phyloP scores from a whole-genome alignment of 2,888 invertebrate species.

The Sycophila texana region DNA sequence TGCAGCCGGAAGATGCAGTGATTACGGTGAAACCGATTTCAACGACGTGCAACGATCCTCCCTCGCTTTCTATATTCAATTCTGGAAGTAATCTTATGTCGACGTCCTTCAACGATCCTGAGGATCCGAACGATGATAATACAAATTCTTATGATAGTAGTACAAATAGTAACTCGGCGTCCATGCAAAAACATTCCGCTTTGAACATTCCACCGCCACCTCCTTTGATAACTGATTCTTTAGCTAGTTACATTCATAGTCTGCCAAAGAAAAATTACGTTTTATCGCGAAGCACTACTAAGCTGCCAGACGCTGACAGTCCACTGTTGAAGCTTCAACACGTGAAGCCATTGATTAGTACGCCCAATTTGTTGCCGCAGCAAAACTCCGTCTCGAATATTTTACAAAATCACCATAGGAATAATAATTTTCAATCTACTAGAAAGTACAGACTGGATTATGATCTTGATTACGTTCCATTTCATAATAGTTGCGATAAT shows the following conservation, averaged over 20 bases:
- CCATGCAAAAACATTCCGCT: slow-evolving; percentile 61
- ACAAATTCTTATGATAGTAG: slow-evolving; percentile 57
- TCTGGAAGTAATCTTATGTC: slow-evolving; percentile 66
- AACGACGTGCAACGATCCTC: slow-evolving; percentile 38
- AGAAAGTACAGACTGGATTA: slow-evolving; percentile 70
- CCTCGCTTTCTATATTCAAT: slow-evolving; percentile 60
- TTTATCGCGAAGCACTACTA: slow-evolving; percentile 66
- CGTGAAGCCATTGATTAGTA: slow-evolving; percentile 54
- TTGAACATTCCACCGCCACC: slow-evolving; percentile 68
- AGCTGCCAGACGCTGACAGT: slow-evolving; percentile 67
- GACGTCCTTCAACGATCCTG: slow-evolving; percentile 65
- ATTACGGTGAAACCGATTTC: slow-evolving; percentile 34
- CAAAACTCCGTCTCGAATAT: slow-evolving; percentile 70
- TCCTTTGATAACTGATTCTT: slow-evolving; percentile 67
- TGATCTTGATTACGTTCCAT: slow-evolving; percentile 70
- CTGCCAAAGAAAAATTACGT: slow-evolving; percentile 70
- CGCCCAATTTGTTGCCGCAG: slow-evolving; percentile 63
- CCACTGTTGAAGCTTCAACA: slow-evolving; percentile 63
- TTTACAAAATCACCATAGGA: slow-evolving; percentile 66
- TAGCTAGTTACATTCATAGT: slow-evolving; percentile 70
- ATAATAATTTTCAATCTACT: slow-evolving; percentile 65
- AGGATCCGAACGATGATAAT: slow-evolving; percentile 57
- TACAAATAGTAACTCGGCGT: slow-evolving; percentile 35
- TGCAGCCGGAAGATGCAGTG: slow-evolving; percentile 9
- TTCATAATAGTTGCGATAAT: slow-evolving; percentile 70